Evolutionary conservation across 2,113 vertebrate species (phyloP), one percentile per base, ranked within the genome.

Genomic region (Trogon melanurus): DNA sequence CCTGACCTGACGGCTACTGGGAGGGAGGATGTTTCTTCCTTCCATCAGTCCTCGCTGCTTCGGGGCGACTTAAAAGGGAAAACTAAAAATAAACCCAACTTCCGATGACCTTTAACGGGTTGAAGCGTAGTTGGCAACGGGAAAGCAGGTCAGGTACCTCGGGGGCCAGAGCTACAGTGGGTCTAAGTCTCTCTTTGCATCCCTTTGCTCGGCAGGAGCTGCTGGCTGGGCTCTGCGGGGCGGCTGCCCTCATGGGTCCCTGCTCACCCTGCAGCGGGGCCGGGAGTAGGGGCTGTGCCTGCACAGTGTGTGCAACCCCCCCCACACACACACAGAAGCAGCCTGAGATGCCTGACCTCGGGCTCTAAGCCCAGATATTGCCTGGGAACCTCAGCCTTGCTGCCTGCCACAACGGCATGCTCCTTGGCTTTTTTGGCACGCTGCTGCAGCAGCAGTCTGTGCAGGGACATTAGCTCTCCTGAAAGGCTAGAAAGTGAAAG

Each of bases 221-320:
- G 9, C 62, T 25, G 30, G 82, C 70, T 1, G 2, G 61, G 65
- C 80, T 53, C 13, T 25, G 79, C 0, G 1, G 79, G 34, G 60
- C n/a, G 25, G 65, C 69, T 26, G 54, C 47, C 65, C 73, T 19
- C 0, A 5, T 4, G 34, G 38, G 54, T 36, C 47, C 50, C 73
- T 1, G 0, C 20, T 16, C 1, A 2, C 70, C 45, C 64, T 11
- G 25, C 29, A 2, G n/a, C 3, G 1, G 62, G 71, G 16, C 47
- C 3, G 2, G 32, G 38, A 45, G 54, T 48, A 56, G 74, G 47
- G 21, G 25, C 75, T 25, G 64, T 54, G 22, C 29, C 32, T 14
- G 6, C 38, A 5, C 2, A 15, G 38, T 19, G 51, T 7, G 27
- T 58, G 23, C 1, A 0, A 27, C 23, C 69, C 30, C 56, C 14